A percentile compares a stretch with the other conserved stretches of the same genome.
Evolutionary conservation across 2,797 vertebrate species (phyloP).

Genomic region (Mus caroli): DNA sequence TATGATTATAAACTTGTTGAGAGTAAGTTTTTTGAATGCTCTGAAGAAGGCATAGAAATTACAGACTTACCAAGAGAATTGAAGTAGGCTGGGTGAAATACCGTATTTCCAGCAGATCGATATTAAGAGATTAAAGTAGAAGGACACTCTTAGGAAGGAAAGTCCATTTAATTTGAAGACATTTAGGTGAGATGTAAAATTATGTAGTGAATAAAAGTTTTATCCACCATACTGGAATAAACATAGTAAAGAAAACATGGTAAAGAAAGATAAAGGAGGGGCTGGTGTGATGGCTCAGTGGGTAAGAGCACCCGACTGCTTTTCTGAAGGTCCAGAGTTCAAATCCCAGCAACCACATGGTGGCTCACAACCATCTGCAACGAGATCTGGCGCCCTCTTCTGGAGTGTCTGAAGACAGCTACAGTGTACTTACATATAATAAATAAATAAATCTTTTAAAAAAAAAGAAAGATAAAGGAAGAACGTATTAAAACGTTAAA

Average conservation of each 20-base stretch:
- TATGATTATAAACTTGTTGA: neutral
- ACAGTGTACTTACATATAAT: too few relatives aligned
- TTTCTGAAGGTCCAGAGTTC: too few relatives aligned
- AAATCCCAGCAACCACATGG: too few relatives aligned
- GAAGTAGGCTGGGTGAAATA: neutral
- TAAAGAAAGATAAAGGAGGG: neutral
- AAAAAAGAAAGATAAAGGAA: neutral
- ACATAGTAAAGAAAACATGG: neutral
- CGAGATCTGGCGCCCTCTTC: too few relatives aligned
- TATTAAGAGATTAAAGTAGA: neutral
- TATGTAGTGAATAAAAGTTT: conserved; percentile 1
- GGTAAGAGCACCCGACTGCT: too few relatives aligned
- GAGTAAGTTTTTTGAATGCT: neutral
- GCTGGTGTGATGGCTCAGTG: too few relatives aligned
- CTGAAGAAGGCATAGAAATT: neutral
- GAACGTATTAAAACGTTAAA: neutral
- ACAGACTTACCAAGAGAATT: neutral
- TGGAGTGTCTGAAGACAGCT: too few relatives aligned
- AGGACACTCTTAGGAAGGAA: neutral
- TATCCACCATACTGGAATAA: neutral
- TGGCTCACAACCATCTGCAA: too few relatives aligned
- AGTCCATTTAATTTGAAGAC: neutral
- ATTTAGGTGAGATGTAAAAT: neutral
- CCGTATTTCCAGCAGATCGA: neutral
- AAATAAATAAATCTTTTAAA: too few relatives aligned